phyloP scores from a whole-genome alignment of 2,113 vertebrate genomes.

The Henicopernis longicauda region DNA sequence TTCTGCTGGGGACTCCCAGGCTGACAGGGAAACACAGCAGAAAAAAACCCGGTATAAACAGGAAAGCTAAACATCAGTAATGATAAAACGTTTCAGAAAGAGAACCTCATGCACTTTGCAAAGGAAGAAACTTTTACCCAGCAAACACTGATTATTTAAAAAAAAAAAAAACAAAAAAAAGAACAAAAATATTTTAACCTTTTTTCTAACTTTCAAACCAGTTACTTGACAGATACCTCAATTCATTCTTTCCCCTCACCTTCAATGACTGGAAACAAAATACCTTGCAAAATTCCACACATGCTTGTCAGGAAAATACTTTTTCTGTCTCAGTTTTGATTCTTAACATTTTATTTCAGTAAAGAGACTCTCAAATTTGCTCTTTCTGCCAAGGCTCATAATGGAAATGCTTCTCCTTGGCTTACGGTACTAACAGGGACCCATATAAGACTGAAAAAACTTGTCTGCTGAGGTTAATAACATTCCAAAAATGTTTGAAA shows the following conservation, averaged over 20 bases:
- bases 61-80: not conserved
- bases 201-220: not conserved
- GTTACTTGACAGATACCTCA: not conserved
- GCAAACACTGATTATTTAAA: not conserved
- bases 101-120: fast-evolving
- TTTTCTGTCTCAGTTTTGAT: conserved; percentile 9
- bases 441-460: not conserved
- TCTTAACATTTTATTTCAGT: not conserved
- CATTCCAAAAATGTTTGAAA: conserved; percentile 32
- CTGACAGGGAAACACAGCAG: conserved; percentile 57
- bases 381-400: not conserved
- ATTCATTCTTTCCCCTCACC: not conserved
- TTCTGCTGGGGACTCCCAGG: conserved; percentile 90
- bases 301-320: not conserved
- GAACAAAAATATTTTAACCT: not conserved
- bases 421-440: not conserved
- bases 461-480: not conserved
- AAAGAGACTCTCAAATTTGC: not conserved
- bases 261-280: conserved; percentile 2
- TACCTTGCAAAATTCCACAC: not conserved
- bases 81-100: not conserved
- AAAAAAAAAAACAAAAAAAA: not conserved
- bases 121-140: not conserved
- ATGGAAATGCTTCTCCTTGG: conserved; percentile 2
- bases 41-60: not conserved